These are phyloP conservation scores for Polietes domitor DNA, from an alignment of 2,888 invertebrate genomes.

Conservation along the genomic window DNA sequence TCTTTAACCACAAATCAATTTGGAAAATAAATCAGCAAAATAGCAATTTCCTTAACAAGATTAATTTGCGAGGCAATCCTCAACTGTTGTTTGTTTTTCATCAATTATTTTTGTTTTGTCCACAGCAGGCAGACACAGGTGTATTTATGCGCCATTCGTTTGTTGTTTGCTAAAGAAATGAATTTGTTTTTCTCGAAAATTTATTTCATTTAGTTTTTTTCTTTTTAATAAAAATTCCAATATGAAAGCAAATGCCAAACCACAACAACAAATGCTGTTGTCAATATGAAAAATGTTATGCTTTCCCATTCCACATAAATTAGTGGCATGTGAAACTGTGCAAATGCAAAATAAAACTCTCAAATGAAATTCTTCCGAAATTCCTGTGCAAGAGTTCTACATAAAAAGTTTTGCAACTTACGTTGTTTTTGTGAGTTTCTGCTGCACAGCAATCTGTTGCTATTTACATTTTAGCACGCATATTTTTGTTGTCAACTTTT, in stretches of 20 bases:
- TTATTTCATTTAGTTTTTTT: not conserved
- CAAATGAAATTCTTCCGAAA: not conserved
- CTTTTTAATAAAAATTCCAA: not conserved
- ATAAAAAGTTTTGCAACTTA: not conserved
- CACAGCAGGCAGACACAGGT: not conserved
- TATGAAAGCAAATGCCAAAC: not conserved
- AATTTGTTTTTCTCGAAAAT: constrained; percentile 6
- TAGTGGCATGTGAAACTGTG: not conserved
- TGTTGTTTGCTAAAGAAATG: not conserved
- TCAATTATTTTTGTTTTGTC: not conserved
- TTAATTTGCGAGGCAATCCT: not conserved
- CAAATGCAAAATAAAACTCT: no score
- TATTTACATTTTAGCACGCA: not conserved
- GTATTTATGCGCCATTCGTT: not conserved
- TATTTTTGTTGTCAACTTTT: not conserved
- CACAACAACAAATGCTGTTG: not conserved
- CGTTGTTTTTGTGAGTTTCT: not conserved
- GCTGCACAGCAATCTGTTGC: not conserved
- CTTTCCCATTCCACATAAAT: constrained; percentile 8
- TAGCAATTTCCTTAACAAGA: not conserved
- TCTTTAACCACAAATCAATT: not conserved
- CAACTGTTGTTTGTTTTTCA: not conserved
- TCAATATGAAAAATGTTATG: not conserved
- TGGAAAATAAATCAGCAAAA: not conserved
- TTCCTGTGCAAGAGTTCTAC: not conserved